These are phyloP conservation scores for Epizoanthus rinbou DNA, from an alignment of 92 coral and sea anemone genomes.

Conservation along the genomic window DNA sequence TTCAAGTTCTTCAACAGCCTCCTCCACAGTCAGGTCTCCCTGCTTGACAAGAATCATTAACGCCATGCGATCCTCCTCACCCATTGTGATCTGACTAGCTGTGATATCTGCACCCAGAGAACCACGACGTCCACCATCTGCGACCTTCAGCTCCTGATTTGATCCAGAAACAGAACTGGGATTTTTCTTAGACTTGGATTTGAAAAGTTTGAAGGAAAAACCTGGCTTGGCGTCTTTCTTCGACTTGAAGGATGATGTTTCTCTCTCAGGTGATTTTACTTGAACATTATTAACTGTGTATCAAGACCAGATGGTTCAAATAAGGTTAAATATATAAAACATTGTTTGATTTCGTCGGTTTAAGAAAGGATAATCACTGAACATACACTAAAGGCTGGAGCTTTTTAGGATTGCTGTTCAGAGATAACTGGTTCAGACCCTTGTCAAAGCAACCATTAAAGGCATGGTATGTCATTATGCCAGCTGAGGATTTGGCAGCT, in stretches of 20 bases:
- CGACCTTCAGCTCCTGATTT: slow-evolving; percentile 20
- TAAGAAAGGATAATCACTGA: no score
- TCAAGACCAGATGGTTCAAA: not conserved
- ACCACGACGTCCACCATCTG: slow-evolving; percentile 38
- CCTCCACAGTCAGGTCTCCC: slow-evolving; percentile 96
- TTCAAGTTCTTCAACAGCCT: slow-evolving; percentile 81
- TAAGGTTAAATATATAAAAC: no score
- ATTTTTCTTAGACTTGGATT: slow-evolving; percentile 58
- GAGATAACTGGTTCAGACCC: no score
- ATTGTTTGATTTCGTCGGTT: no score
- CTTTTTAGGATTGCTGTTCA: no score
- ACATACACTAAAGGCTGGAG: no score
- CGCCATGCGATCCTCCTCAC: slow-evolving; percentile 92
- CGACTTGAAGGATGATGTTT: slow-evolving; percentile 60
- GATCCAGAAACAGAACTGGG: slow-evolving; percentile 38
- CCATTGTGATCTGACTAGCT: slow-evolving; percentile 85
- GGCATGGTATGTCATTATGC: no score
- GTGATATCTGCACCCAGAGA: slow-evolving; percentile 53
- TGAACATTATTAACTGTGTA: slow-evolving; percentile 28
- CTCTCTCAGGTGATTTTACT: slow-evolving; percentile 58
- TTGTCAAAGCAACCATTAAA: no score
- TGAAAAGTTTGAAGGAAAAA: slow-evolving; percentile 31
- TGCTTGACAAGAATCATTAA: slow-evolving; percentile 95
- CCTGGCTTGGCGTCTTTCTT: slow-evolving; percentile 35
- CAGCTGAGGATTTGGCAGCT: no score